Evolutionary conservation across 2,797 vertebrate species (phyloP), one percentile per base, ranked within the genome.

Genomic region (Gymnothorax javanicus): DNA sequence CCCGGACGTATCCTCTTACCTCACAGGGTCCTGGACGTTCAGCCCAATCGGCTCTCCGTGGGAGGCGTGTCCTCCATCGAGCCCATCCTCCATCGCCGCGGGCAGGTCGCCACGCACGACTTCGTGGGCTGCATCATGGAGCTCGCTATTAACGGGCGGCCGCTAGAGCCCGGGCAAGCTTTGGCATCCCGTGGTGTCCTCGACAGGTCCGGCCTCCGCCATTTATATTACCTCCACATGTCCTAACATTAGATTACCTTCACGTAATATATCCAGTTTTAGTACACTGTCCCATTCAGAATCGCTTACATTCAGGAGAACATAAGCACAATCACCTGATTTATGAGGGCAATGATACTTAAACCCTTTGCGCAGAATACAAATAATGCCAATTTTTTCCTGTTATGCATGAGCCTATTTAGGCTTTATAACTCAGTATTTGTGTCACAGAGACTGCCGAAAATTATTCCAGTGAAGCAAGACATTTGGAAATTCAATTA

Each of bases 61-160:
- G 99, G 98, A 52, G 99, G 99, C n/a, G 96, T 99, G 91, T 93
- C 95, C 88, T 97, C 97, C 0, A 89, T 99, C 64, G 97, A 98
- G 62, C 96, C 98, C 15, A 92, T 99, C 92, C 96, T 99, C 89
- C 98, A 97, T 90, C 96, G 97, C 20, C 96, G 92, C 86, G 97
- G 97, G 88, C 99, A 99, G 86, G 97, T 99, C 90, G 95, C 97
- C 93, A 97, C 98, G 88, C 98, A 99, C 67, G 99, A 99, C 92
- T 99, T 99, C 87, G 95, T 98, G 4, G 99, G 99, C 90, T 99
- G 99, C 93, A 97, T 99, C 95, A 99, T 99, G 98, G 99, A 99
- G 94, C 97, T 99, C 56, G 98, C 98, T 56, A 97, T 99, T 91
- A 99, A 99, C 1, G 99, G 99, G 62, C 97, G 98, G 84, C 99